These are phyloP conservation scores for Argopecten irradians DNA, from an alignment of 1,140 invertebrate species.

Conservation along the genomic window DNA sequence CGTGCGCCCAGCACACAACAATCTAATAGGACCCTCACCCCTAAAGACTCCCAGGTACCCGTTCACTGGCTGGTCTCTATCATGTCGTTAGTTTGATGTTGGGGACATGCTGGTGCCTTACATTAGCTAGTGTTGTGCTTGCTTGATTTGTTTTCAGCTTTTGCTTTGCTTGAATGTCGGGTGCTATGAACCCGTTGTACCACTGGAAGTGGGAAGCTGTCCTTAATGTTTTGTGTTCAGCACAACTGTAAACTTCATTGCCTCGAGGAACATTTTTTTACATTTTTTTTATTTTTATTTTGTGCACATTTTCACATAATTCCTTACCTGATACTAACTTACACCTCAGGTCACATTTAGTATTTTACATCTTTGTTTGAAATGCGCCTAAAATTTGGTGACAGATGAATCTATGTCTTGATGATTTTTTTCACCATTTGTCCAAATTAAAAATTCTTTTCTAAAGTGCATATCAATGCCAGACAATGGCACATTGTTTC, in stretches of 20 bases:
- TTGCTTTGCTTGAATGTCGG: neutral
- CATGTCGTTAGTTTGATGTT: conserved; percentile 1
- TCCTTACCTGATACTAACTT: no score
- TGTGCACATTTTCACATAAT: no score
- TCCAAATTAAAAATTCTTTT: no score
- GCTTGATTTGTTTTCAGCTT: neutral
- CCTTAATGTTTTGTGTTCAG: neutral
- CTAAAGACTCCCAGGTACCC: neutral
- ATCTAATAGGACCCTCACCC: neutral
- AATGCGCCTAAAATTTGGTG: no score
- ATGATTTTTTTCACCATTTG: no score
- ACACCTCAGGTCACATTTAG: no score
- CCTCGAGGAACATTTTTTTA: no score
- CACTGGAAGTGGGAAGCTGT: neutral
- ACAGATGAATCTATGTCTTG: no score
- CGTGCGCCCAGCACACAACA: conserved; percentile 4
- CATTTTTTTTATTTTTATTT: no score
- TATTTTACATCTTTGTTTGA: no score
- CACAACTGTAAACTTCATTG: neutral
- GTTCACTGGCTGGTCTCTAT: neutral
- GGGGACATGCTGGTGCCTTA: neutral
- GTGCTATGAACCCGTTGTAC: neutral
- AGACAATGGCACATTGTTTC: no score
- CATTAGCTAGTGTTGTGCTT: neutral
- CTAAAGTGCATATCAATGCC: no score